A percentile compares a stretch with the other conserved stretches of the same genome.
These are phyloP conservation scores for Tamias sibiricus DNA, from an alignment of 2,113 vertebrate genomes.

Conservation along the genomic window DNA sequence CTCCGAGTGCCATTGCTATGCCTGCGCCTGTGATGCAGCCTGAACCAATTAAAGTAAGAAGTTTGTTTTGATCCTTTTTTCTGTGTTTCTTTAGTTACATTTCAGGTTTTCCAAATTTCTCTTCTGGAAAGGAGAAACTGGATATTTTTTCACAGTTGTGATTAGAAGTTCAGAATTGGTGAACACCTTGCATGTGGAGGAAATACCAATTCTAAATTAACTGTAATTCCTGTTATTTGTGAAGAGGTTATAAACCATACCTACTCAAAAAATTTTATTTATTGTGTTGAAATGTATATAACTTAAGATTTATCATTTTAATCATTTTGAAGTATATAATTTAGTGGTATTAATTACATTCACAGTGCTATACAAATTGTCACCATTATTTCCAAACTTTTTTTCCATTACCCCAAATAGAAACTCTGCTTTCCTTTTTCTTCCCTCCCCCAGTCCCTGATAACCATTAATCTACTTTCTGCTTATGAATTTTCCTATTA, in stretches of 20 bases:
- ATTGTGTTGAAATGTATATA: constrained; percentile 43
- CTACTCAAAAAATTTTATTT: constrained; percentile 44
- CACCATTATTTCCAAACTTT: constrained; percentile 5
- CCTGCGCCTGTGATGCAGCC: constrained; percentile 86
- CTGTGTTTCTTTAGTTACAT: constrained; percentile 40
- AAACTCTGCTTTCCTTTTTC: not conserved
- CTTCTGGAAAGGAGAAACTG: constrained; percentile 36
- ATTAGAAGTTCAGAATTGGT: constrained; percentile 61
- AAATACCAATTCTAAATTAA: constrained; percentile 60
- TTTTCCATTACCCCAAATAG: not conserved
- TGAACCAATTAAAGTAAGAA: constrained; percentile 79
- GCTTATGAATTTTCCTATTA: constrained; percentile 38
- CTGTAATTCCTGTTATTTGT: constrained; percentile 57
- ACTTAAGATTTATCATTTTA: constrained; percentile 47
- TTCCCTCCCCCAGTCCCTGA: not conserved
- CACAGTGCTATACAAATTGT: not conserved
- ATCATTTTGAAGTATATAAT: constrained; percentile 47
- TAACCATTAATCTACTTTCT: constrained; percentile 5
- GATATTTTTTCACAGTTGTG: constrained; percentile 20
- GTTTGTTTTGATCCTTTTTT: not conserved
- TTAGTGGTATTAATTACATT: constrained; percentile 36
- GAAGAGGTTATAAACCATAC: constrained; percentile 3
- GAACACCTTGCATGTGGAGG: constrained; percentile 30
- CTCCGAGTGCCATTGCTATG: constrained; percentile 85
- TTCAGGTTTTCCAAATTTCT: constrained; percentile 60